A percentile compares a stretch with the other conserved stretches of the same genome.
These are phyloP conservation scores for Caenorhabditis angaria DNA, from an alignment of 2,888 invertebrate species.

Conservation along the genomic window DNA sequence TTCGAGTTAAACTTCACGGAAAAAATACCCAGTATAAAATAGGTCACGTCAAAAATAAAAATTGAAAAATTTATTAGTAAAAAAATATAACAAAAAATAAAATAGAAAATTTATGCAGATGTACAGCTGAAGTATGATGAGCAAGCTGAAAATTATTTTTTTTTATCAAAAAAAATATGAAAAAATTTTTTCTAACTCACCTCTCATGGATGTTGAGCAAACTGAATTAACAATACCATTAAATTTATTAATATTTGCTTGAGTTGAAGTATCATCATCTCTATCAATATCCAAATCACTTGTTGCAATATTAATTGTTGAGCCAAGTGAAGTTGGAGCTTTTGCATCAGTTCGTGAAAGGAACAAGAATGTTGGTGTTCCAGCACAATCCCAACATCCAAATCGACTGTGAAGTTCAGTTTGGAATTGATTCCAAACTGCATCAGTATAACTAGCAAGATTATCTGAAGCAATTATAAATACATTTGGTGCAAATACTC, in stretches of 20 bases:
- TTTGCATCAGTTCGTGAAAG: conserved; percentile 12
- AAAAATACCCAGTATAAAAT: not conserved
- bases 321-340: conserved; percentile 11
- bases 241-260: conserved; percentile 28
- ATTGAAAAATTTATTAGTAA: not conserved
- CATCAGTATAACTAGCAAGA: conserved; percentile 15
- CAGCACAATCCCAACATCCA: conserved; percentile 39
- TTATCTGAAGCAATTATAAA: conserved; percentile 41
- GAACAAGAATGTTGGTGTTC: conserved; percentile 33
- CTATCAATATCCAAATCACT: conserved; percentile 35
- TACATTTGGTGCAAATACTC: conserved; percentile 41
- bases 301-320: conserved; percentile 11
- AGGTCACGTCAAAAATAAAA: not conserved
- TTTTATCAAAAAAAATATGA: too few relatives aligned
- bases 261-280: conserved; percentile 32
- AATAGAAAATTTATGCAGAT: not conserved
- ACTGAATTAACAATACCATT: conserved; percentile 30
- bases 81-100: not conserved
- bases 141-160: not conserved
- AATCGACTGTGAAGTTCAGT: conserved; percentile 23
- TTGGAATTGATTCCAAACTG: conserved; percentile 26
- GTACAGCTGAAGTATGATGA: not conserved
- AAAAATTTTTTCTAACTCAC: not conserved
- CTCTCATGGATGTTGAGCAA: conserved; percentile 4
- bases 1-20: too few relatives aligned